Base-by-base conservation (phyloP, 2,888 invertebrate genomes). In the Lasius fuliginosus region DNA sequence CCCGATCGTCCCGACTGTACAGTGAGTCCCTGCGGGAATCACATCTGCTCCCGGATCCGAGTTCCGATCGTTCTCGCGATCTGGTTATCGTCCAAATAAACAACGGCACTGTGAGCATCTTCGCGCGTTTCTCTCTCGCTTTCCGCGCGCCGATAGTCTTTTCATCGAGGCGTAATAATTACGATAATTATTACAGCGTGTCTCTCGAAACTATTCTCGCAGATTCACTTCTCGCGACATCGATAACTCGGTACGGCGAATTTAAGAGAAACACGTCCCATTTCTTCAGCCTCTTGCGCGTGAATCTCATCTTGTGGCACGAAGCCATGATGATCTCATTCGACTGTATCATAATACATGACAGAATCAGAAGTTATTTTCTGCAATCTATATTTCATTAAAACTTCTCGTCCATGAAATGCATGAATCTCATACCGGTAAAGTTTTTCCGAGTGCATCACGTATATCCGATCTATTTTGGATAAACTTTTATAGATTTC, bases 71-170 rank as follows among this genome's bases (percentile, higher is more conserved):
- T 67, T 85, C 85, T 86, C 85, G 87, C 73, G 90, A 77, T 83
- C 90, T 91, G 56, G 92, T 60, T 67, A 93, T 84, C 85, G 91
- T 90, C 94, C 94, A 94, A 69, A 93, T 86, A 83, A 94, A 89
- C 88, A 93, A 92, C 76, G 93, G 90, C 75, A 93, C 79, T 46
- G 92, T 88, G 87, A 94, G 92, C 94, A 94, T 94, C 81, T 87
- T 89, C 86, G 82, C 76, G 68, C 60, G 46, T 62, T 62, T 27
- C 79, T 46, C 79, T 46, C 46, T 36, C 60, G 33, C 73, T 40
- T 15, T 49, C 49, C 49, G 53, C 30, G 64, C n/a, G 53, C 42
- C 77, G 60, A 8, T 6, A 60, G 60, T 79, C 33, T 27, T 60
- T 33, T 81, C 79, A 73, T 81, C 27, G 73, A 62, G 69, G 12